Evolutionary conservation across 2,888 invertebrate genomes (phyloP), one percentile per base, ranked within the genome.

Genomic region (Melinaea marsaeus): DNA sequence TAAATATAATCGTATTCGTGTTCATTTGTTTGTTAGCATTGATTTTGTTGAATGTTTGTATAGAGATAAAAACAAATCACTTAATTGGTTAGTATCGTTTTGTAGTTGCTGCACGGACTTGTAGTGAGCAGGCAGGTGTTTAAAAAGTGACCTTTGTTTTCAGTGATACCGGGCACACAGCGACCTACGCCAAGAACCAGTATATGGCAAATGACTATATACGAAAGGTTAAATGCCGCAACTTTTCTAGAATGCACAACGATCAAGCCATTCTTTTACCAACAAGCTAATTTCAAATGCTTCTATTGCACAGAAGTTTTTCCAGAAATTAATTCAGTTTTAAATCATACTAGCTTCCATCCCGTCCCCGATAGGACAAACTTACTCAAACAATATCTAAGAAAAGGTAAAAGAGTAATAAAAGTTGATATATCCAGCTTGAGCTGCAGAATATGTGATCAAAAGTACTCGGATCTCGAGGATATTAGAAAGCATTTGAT

Each of bases 171-270:
- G 62, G 71, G 68, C 65, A 74, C 69, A 67, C 78, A 76, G 61
- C 80, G 74, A 61, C 73, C 76, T n/a, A 80, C 83, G 2, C 79
- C 86, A 51, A 75, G 82, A 63, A 86, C 88, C 47, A 89, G 88
- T 74, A 74, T 88, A 55, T 90, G 90, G 90, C 88, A 89, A 84
- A 87, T 89, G 90, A 90, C 90, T 1, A 79, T 84, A 74, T 83
- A 85, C 37, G 90, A 90, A 72, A 74, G 90, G 57, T 82, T 87
- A 70, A 90, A 90, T 69, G 90, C 89, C 7, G 89, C 90, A 0
- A 85, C 85, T 0, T 87, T 89, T 70, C 70, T 90, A 37, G 86
- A 89, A 69, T 75, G 69, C 70, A 88, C 89, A 0, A 86, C 86
- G 2, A 76, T 87, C 68, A 85, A 80, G 67, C 90, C 90, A 0